These are phyloP conservation scores for Gymnocypris eckloni DNA, from an alignment of 2,797 vertebrate species.

Conservation along the genomic window DNA sequence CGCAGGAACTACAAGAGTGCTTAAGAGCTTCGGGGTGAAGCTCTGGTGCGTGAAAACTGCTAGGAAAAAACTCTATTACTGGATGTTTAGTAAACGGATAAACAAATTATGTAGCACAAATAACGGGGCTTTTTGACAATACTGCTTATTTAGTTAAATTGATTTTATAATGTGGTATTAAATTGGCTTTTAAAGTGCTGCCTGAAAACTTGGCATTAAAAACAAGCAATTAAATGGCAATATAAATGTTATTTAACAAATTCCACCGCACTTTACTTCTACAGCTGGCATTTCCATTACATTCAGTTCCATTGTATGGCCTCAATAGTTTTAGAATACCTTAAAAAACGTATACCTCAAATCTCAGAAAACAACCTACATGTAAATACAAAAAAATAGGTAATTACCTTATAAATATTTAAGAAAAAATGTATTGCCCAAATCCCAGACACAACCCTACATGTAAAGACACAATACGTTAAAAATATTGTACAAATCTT, in stretches of 20 bases:
- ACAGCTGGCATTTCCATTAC: not conserved
- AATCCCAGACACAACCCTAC: no score
- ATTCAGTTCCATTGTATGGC: not conserved
- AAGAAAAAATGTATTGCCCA: not conserved
- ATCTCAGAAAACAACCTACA: not conserved
- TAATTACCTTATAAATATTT: not conserved
- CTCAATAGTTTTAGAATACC: not conserved
- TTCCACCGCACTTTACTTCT: not conserved
- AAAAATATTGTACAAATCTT: not conserved
- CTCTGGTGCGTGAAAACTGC: slow-evolving; percentile 7
- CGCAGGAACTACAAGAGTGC: not conserved
- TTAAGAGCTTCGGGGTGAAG: not conserved
- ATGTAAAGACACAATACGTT: not conserved
- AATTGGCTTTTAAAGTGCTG: not conserved
- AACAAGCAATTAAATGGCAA: not conserved
- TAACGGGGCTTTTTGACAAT: slow-evolving; percentile 29
- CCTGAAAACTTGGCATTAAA: slow-evolving; percentile 3
- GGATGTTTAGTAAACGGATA: slow-evolving; percentile 7
- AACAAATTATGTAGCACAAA: slow-evolving; percentile 25
- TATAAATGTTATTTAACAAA: not conserved
- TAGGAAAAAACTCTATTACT: not conserved
- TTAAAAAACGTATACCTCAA: not conserved
- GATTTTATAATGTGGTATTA: not conserved
- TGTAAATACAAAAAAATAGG: not conserved
- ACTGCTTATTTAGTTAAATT: slow-evolving; percentile 4